Evolutionary conservation across 2,797 vertebrate species (phyloP).

Genomic region (Capromys pilorides): DNA sequence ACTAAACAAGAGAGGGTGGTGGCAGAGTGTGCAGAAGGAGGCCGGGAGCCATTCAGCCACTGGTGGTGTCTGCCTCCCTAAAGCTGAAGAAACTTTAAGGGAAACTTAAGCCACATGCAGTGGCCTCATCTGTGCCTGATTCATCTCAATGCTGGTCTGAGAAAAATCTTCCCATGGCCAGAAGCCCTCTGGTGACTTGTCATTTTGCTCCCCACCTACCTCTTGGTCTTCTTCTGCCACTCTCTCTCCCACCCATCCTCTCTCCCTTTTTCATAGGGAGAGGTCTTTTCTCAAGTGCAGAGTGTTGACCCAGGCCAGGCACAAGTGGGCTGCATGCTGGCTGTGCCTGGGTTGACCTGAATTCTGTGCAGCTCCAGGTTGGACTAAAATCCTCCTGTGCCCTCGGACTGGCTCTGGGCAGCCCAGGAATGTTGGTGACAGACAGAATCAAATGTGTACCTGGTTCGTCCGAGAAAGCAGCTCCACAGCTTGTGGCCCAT

Average conservation of each 20-base stretch:
- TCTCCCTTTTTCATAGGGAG: background rate
- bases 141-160: background rate
- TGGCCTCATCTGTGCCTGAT: background rate
- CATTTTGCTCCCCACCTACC: background rate
- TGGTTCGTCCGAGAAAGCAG: background rate
- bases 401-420: background rate
- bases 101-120: background rate
- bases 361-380: background rate
- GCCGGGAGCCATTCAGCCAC: rapidly evolving
- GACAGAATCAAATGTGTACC: background rate
- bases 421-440: background rate
- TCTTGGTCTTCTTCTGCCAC: background rate
- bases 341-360: background rate
- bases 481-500: rapidly evolving
- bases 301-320: background rate
- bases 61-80: rapidly evolving
- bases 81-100: constrained; percentile 15
- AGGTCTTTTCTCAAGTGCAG: background rate
- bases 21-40: background rate
- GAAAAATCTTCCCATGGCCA: background rate
- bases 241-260: background rate
- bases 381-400: background rate
- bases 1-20: background rate
- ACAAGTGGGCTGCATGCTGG: background rate
- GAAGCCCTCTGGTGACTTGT: background rate